Conservation (phyloP, 2,888 invertebrate species). For the Limnephilus lunatus region DNA sequence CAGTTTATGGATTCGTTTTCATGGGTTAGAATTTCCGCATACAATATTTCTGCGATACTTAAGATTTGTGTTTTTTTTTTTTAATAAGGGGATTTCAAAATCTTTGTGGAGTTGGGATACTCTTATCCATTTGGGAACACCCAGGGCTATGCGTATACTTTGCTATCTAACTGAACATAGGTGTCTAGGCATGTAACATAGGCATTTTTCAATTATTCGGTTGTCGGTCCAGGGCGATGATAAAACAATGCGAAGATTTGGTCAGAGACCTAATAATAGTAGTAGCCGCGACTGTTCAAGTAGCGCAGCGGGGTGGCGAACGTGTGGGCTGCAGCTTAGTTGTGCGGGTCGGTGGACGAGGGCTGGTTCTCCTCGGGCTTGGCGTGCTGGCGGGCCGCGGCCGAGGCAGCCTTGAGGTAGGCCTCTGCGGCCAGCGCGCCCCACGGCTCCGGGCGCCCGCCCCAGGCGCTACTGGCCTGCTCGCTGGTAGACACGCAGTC, state of each 20-base stretch:
- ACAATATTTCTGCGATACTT: too few relatives aligned
- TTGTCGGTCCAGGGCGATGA: background rate
- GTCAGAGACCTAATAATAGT: background rate
- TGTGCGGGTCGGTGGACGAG: conserved; percentile 75
- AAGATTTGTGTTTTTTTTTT: too few relatives aligned
- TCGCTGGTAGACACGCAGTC: conserved; percentile 76
- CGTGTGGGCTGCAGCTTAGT: conserved; percentile 68
- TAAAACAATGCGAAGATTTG: background rate
- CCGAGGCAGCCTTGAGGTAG: conserved; percentile 72
- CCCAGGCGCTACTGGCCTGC: conserved; percentile 66
- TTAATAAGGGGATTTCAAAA: too few relatives aligned
- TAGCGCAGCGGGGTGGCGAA: conserved; percentile 11
- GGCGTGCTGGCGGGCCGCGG: conserved; percentile 68
- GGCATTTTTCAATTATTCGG: background rate
- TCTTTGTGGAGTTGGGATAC: too few relatives aligned
- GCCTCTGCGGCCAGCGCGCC: conserved; percentile 73
- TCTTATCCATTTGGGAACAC: too few relatives aligned
- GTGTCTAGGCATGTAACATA: too few relatives aligned
- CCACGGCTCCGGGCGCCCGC: conserved; percentile 70
- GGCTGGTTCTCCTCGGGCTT: conserved; percentile 76
- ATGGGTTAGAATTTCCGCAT: too few relatives aligned
- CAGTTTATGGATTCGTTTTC: too few relatives aligned
- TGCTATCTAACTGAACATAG: background rate
- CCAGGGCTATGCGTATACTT: too few relatives aligned
- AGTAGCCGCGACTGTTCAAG: background rate